Evolutionary conservation across 2,888 invertebrate species (phyloP), one percentile per base, ranked within the genome.

Genomic region (Chrysina gloriosa): DNA sequence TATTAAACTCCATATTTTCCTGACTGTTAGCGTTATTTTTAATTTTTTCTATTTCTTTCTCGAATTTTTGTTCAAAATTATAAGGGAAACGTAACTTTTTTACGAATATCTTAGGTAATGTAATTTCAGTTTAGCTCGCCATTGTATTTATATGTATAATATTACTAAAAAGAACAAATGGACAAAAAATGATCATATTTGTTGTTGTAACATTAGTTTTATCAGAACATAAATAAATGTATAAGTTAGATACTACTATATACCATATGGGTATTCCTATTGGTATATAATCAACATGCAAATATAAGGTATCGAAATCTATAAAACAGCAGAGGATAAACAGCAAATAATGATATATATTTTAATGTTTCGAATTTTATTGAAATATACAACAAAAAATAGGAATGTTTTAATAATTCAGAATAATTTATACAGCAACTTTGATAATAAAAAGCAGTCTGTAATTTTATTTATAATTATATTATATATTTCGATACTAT

Each of bases 1-100:
- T 89, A 75, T 81, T 90, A 75, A 85, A 86, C 76, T 86, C 87
- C 11, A 84, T 85, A 81, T 79, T 87, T 76, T 89, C 89, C 83
- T 89, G 89, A 89, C 88, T 84, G 78, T 88, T 87, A 80, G 88
- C 87, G 82, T 84, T 82, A 45, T 75, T 82, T 74, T 78, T 82
- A 70, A 71, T 82, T 75, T 80, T 70, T 81, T 82, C 71, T 83
- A 81, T 78, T 82, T 80, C 69, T 79, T 80, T 75, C 74, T 81
- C 71, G 80, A 83, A 72, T 80, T 78, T 75, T 75, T 82, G 70
- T 73, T 82, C 70, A 82, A 82, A 77, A 79, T 82, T 65, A 81
- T 83, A 71, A 82, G 80, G 61, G 73, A 75, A 71, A 77, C 80
- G 67, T 78, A 77, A 75, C 71, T 69, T 68, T 67, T 67, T 39